A percentile compares a stretch with the other conserved stretches of the same genome.
These are phyloP conservation scores for Mesocentrotus franciscanus DNA, from an alignment of 53 echinoderm and acorn worm genomes.

Conservation along the genomic window DNA sequence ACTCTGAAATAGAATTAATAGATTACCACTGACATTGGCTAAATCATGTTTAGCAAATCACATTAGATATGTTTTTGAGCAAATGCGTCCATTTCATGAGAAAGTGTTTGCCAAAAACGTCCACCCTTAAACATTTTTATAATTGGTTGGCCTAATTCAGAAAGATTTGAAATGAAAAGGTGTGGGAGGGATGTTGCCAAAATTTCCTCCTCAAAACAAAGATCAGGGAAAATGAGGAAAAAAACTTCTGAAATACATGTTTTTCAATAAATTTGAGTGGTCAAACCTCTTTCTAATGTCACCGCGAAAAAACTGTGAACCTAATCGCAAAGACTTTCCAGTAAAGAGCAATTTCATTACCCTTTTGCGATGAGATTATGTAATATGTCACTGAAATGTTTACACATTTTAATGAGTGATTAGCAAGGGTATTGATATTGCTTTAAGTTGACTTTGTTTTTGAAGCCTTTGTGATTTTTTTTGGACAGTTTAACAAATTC, in stretches of 20 bases:
- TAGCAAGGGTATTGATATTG: no score
- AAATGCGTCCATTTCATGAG: background rate
- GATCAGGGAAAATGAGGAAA: background rate
- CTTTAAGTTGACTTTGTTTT: background rate
- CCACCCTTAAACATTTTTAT: background rate
- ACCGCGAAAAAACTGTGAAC: background rate
- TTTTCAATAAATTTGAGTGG: background rate
- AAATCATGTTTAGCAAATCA: conserved; percentile 12
- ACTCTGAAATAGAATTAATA: conserved; percentile 42
- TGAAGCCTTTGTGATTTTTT: background rate
- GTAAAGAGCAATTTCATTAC: background rate
- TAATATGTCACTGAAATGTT: background rate
- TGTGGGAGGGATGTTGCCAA: background rate
- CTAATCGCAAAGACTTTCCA: background rate
- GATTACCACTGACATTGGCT: background rate
- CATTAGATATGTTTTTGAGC: background rate
- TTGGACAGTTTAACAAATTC: background rate
- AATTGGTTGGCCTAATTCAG: conserved; percentile 25
- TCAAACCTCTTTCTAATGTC: background rate
- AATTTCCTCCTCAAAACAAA: background rate
- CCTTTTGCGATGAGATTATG: background rate
- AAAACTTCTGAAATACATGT: background rate
- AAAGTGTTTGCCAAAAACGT: conserved; percentile 22
- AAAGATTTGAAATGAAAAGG: background rate
- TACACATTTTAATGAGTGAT: background rate